These are phyloP conservation scores for Lamprotornis superbus DNA, from an alignment of 2,113 vertebrate genomes.

Conservation along the genomic window DNA sequence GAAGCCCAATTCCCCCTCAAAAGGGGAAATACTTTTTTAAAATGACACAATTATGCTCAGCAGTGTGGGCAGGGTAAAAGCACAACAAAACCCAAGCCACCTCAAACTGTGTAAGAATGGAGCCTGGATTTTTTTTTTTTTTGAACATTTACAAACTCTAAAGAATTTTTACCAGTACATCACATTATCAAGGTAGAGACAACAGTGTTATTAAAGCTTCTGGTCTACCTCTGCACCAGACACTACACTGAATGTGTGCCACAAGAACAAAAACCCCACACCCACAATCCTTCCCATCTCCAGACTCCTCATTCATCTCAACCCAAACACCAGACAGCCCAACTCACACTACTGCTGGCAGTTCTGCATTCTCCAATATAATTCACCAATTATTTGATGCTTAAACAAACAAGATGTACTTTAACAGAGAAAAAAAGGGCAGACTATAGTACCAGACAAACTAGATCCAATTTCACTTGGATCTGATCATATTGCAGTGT, in stretches of 20 bases:
- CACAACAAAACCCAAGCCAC: not conserved
- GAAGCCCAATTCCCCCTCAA: not conserved
- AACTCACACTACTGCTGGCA: not conserved
- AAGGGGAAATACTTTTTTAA: not conserved
- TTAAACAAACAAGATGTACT: not conserved
- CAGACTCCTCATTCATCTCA: not conserved
- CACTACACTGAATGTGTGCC: accelerated
- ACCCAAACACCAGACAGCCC: not conserved
- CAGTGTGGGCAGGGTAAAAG: not conserved
- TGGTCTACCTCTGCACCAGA: not conserved
- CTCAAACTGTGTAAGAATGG: not conserved
- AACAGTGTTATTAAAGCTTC: not conserved
- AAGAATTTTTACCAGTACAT: not conserved
- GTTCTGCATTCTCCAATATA: not conserved
- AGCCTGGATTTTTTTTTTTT: not conserved
- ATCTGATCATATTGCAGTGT: not conserved
- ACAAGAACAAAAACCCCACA: not conserved
- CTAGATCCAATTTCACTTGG: slow-evolving; percentile 12
- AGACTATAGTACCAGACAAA: not conserved
- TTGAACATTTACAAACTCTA: not conserved
- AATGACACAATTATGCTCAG: not conserved
- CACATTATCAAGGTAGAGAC: not conserved
- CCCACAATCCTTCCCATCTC: not conserved
- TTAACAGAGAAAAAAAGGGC: not conserved
- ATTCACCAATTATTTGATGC: not conserved